Evolutionary conservation across 2,113 vertebrate species (phyloP), one percentile per base, ranked within the genome.

Genomic region (Petrocephalus zakoni): DNA sequence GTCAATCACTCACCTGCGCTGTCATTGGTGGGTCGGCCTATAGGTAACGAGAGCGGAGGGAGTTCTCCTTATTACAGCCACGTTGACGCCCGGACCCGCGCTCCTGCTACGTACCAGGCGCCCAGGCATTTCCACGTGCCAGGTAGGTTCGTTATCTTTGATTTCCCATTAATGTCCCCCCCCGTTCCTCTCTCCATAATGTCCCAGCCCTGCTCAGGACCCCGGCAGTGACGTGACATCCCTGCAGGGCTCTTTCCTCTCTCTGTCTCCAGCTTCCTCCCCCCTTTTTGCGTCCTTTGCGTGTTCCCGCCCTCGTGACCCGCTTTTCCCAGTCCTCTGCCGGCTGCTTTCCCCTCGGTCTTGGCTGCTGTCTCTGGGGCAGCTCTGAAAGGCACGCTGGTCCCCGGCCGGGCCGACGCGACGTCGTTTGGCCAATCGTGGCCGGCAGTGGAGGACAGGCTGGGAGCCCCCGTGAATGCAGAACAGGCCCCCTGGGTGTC

Each of bases 41-140:
- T 94, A 98, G 98, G 97, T 95, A 96, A 95, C 90, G 98, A 97
- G 95, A 99, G 98, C 92, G 97, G 97, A 94, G 96, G 96, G 95
- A 98, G 97, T 93, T 98, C 97, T 93, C 97, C 98, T 89, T 97
- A 96, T 96, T 97, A 97, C 96, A 97, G 96, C 96, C 97, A 97
- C 93, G 96, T 97, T 96, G 96, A 98, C 94, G 95, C 97, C 95
- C 96, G 96, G 94, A 96, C 96, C 93, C 95, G 95, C 92, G 97
- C 96, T 93, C 96, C 97, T 88, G 96, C 96, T 95, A 94, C 95
- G 94, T 96, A 96, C 94, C 97, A 97, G 94, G 96, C 95, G 42
- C 97, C 97, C 94, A 98, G 96, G 95, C 98, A 99, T 96, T 99
- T 99, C 95, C 98, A 99, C 95, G 95, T 99, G 94, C 98, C 98